Evolutionary conservation across 64 coral and sea anemone genomes (phyloP).

Genomic region (Anthopleura sola): DNA sequence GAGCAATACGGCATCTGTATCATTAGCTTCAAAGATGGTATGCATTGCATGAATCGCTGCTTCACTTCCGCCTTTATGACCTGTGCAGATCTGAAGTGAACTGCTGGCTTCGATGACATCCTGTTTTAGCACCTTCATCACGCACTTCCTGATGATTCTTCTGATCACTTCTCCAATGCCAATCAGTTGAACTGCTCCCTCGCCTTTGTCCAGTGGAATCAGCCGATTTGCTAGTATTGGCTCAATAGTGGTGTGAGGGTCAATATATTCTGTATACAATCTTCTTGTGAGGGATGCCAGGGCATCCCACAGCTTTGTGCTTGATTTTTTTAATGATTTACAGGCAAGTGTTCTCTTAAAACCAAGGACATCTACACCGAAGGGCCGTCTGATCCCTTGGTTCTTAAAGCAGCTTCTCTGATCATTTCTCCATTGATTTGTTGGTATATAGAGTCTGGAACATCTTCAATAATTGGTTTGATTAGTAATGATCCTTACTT

Average conservation of each 20-base stretch:
- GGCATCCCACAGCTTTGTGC: background rate
- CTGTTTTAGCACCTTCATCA: background rate
- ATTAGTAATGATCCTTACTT: background rate
- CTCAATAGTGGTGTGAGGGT: constrained; percentile 13
- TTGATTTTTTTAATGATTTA: background rate
- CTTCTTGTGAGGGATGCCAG: constrained; percentile 19
- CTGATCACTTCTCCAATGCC: background rate
- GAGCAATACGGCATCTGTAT: background rate
- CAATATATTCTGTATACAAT: background rate
- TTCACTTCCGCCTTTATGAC: background rate
- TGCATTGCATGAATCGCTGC: background rate
- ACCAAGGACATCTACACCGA: constrained; percentile 14
- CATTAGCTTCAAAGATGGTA: background rate
- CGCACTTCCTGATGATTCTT: constrained; percentile 3
- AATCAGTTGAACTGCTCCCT: background rate
- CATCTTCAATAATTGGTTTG: constrained; percentile 16
- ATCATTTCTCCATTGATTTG: constrained; percentile 35
- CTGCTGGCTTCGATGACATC: constrained; percentile 17
- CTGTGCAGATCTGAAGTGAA: background rate
- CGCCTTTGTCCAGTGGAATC: background rate
- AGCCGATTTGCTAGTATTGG: constrained; percentile 7
- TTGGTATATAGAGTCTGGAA: background rate
- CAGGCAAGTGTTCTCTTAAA: constrained; percentile 12
- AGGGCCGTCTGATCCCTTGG: constrained; percentile 6
- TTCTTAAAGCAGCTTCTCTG: constrained; percentile 27